Base-by-base conservation (phyloP, 1,140 invertebrate species). In the Drosophila virilis region DNA sequence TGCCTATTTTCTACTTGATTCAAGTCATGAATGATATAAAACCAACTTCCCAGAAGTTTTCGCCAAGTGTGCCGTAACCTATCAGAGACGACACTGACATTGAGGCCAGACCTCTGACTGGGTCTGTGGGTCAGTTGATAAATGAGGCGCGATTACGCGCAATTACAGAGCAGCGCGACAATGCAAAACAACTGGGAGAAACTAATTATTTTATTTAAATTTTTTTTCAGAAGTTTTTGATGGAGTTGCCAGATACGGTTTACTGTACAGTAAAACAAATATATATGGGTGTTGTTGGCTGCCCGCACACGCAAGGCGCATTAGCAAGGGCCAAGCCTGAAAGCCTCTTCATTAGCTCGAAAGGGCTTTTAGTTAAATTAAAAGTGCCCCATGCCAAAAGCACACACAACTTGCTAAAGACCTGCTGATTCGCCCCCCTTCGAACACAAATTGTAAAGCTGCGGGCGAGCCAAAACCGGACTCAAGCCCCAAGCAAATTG, bases 81-180 rank as follows among this genome's bases (percentile, higher is more conserved):
- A 28, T 28, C 22, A 28, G 22, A 4, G 22, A 0, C 22, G 57
- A 59, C 54, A 68, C 45, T 50, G 65, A 51, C 62, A 72, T 40
- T 72, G 69, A 67, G 42, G 37, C 12, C 17, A 7, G 32, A 58
- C 38, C 8, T 15, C 13, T 32, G 57, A 59, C 51, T 86, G 68
- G 82, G 68, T 82, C 82, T 82, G 35, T 88, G 82, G 82, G 82
- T 86, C 83, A 88, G 42, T 61, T 88, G 76, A 83, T 88, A 59
- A 86, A 85, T 88, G 67, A 82, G 57, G 17, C 69, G 48, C 68
- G 79, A 83, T 86, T 86, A 81, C 60, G 54, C 52, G 35, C 82
- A 78, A 85, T 85, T 86, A 86, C 76, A 78, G 73, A 65, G 33
- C 46, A 68, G 75, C 71, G 76, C 81, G 83, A 82, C 83, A 86